phyloP scores from a whole-genome alignment of 2,113 vertebrate species.

The Daubentonia madagascariensis region DNA sequence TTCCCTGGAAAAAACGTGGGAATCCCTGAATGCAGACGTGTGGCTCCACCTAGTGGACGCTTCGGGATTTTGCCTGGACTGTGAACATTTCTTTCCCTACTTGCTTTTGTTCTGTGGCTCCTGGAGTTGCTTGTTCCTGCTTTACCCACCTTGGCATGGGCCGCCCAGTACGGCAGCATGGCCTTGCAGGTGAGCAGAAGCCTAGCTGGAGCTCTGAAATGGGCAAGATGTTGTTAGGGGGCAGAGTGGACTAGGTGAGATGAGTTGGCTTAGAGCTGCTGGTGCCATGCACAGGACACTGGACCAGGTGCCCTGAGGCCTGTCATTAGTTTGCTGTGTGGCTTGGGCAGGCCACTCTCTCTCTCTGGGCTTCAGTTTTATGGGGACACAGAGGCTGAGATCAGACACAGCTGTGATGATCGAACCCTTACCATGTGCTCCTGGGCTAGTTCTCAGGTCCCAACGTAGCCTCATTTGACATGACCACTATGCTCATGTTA shows the following conservation, averaged over 20 bases:
- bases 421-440: not conserved
- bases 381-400: not conserved
- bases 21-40: not conserved
- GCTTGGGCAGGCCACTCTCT: not conserved
- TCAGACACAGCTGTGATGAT: not conserved
- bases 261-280: not conserved
- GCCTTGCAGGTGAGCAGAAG: not conserved
- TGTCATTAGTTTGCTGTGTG: not conserved
- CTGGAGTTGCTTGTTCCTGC: not conserved
- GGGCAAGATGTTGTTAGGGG: not conserved
- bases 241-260: not conserved
- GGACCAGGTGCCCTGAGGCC: not conserved
- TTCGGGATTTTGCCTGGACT: not conserved
- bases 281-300: not conserved
- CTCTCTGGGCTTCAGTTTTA: not conserved
- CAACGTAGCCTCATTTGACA: not conserved
- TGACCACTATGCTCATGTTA: not conserved
- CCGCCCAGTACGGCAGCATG: accelerated
- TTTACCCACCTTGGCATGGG: not conserved
- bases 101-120: not conserved
- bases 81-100: accelerated
- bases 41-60: conserved; percentile 60
- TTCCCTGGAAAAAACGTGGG: not conserved
- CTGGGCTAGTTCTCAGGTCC: not conserved
- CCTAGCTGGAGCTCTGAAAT: not conserved